Percentiles rank a stretch among this genome's conserved stretches.
These are phyloP conservation scores for Campylomormyrus tamandua DNA, from an alignment of 2,113 vertebrate genomes.

Conservation along the genomic window DNA sequence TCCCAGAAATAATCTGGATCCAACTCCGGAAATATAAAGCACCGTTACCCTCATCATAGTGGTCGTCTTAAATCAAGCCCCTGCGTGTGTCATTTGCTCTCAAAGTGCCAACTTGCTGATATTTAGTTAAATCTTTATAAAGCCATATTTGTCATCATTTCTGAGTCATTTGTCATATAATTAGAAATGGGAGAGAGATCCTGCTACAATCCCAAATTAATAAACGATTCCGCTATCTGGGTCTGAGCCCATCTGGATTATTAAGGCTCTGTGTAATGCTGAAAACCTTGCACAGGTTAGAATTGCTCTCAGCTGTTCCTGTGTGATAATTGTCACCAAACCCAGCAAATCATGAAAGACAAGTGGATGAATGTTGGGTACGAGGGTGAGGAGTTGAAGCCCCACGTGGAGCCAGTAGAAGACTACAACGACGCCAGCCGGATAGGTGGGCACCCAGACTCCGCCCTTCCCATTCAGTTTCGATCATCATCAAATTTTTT, in stretches of 20 bases:
- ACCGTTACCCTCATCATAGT: not conserved
- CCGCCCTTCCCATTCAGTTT: not conserved
- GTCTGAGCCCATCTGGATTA: not conserved
- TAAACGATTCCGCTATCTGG: not conserved
- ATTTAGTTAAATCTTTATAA: not conserved
- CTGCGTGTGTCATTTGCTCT: not conserved
- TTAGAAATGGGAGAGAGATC: not conserved
- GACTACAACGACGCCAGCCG: constrained; percentile 73
- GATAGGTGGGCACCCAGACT: constrained; percentile 53
- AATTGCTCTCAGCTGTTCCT: not conserved
- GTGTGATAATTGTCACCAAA: not conserved
- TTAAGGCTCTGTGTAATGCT: not conserved
- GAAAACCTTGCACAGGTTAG: not conserved
- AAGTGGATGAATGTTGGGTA: constrained; percentile 86
- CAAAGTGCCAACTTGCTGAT: not conserved
- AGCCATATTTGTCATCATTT: not conserved
- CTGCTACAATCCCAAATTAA: not conserved
- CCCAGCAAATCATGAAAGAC: constrained; percentile 94
- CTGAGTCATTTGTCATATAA: not conserved
- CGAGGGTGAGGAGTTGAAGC: constrained; percentile 77
- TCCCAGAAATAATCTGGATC: not conserved
- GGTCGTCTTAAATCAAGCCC: not conserved
- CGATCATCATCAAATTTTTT: not conserved
- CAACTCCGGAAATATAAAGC: not conserved
- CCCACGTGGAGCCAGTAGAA: constrained; percentile 73